phyloP scores from a whole-genome alignment of 64 coral and sea anemone genomes.

The Actinia equina region DNA sequence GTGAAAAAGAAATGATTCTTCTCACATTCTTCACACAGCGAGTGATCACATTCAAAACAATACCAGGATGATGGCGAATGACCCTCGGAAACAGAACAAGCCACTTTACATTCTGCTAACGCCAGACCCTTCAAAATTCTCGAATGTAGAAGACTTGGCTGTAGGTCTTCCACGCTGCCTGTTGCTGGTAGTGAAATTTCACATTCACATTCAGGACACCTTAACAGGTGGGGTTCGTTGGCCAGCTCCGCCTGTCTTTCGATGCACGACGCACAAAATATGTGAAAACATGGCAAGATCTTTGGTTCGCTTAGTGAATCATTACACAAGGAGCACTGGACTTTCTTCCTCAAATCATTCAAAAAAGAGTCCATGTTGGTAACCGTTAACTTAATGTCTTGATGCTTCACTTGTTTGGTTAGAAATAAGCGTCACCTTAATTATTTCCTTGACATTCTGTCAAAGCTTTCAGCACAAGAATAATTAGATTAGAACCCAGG shows the following conservation, averaged over 20 bases:
- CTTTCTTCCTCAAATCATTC: background rate
- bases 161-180: background rate
- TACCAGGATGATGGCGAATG: background rate
- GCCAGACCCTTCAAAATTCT: background rate
- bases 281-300: background rate
- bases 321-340: background rate
- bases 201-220: background rate
- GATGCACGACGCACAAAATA: background rate
- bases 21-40: background rate
- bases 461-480: too few species aligned
- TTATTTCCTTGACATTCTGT: too few species aligned
- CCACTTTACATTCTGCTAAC: background rate
- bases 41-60: constrained; percentile 1
- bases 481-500: too few species aligned
- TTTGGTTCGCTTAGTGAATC: background rate
- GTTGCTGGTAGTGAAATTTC: background rate
- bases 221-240: background rate
- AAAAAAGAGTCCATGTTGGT: constrained; percentile 2
- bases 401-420: too few species aligned
- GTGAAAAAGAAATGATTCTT: background rate
- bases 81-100: background rate
- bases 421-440: too few species aligned
- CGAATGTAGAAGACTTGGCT: background rate
- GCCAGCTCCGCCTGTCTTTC: background rate
- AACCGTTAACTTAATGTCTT: too few species aligned